phyloP scores from a whole-genome alignment of 2,797 vertebrate species.

The Macropus fuliginosus region DNA sequence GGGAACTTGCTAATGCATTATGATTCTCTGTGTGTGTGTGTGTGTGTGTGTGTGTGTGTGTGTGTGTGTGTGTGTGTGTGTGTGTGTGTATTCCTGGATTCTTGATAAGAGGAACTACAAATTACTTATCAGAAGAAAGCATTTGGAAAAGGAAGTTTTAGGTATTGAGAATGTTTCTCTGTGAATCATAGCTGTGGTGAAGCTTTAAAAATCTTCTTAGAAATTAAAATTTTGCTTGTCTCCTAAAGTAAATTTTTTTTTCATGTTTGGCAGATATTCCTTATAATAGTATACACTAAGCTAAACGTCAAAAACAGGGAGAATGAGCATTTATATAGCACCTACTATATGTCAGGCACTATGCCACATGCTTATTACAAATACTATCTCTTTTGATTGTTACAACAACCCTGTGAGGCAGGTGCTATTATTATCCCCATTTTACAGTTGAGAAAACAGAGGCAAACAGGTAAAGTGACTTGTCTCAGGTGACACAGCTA shows the following conservation, averaged over 20 bases:
- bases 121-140: background rate
- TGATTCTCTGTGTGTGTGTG: background rate
- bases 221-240: background rate
- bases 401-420: background rate
- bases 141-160: slow-evolving; percentile 38
- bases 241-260: background rate
- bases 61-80: too few relatives aligned
- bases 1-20: background rate
- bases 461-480: background rate
- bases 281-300: background rate
- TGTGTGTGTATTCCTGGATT: background rate
- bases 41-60: background rate
- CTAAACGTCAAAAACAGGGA: background rate
- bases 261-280: background rate
- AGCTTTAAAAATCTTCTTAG: slow-evolving; percentile 39
- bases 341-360: background rate
- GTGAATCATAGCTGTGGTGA: slow-evolving; percentile 15
- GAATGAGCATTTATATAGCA: background rate
- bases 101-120: background rate
- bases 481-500: background rate
- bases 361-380: background rate
- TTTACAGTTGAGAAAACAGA: background rate
- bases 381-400: background rate
- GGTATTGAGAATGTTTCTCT: slow-evolving; percentile 35
- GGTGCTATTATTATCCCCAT: background rate